Base-by-base conservation (phyloP, 1,140 invertebrate genomes). In the Drosophila teissieri region DNA sequence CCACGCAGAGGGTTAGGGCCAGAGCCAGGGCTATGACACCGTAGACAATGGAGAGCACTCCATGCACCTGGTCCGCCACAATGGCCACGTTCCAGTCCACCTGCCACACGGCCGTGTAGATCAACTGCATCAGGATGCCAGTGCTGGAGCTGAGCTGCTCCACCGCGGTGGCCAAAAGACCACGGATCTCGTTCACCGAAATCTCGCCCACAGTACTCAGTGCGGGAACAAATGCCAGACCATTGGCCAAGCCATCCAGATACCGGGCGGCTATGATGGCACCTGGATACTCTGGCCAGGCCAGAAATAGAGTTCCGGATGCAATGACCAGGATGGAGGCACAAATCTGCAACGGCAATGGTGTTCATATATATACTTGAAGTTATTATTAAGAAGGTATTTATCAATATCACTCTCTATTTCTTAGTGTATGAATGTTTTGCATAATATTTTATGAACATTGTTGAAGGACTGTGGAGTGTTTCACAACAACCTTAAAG, bases 191-290 rank as follows among this genome's bases (percentile, higher is more conserved):
- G 4, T 52, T 62, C 0, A 82, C 81, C 0, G 69, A 73, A 5
- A 91, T 62, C 56, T 91, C 90, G 0, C 90, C 90, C 12, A 80
- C 78, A 0, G 73, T 64, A 36, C 79, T 79, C 10, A 91, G 17
- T 2, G 76, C 75, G 10, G 91, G 80, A n/a, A 85, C 86, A 42
- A 91, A 85, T 11, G 86, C 63, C 19, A 91, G 24, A 0, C 90
- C 90, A 42, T 89, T 80, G 51, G 90, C 90, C n/a, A 90, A 49
- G 5, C 90, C 90, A 54, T 91, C 85, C 17, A 91, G 22, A 17
- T 91, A 91, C 3, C 90, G 78, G 3, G 80, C 90, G 0, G 73
- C 78, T 4, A 90, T 76, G 11, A 91, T 68, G 3, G 74, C 73
- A 0, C n/a, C 37, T 2, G 65, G 19, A 17, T 48, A 39, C 14